Evolutionary conservation across 2,113 vertebrate genomes (phyloP).

Genomic region (Lamprotornis superbus): DNA sequence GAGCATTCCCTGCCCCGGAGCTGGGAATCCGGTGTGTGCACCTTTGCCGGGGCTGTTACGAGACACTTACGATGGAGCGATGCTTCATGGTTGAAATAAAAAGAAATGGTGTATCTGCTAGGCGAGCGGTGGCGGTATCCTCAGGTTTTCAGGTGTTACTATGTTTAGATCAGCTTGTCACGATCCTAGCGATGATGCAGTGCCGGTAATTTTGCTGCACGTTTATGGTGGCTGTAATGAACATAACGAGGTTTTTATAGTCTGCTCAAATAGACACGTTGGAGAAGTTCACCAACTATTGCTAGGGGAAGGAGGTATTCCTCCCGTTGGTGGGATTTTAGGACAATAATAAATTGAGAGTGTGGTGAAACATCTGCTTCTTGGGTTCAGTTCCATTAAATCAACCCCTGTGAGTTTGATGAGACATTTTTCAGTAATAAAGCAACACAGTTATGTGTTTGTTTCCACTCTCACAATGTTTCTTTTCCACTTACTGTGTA

Average conservation of each 20-base stretch:
- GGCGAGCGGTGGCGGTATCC: not conserved
- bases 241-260: not conserved
- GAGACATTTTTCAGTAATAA: not conserved
- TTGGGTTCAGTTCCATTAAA: not conserved
- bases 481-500: not conserved
- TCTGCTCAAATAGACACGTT: not conserved
- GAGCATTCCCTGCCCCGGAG: not conserved
- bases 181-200: not conserved
- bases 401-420: not conserved
- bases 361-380: not conserved
- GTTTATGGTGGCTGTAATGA: not conserved
- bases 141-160: not conserved
- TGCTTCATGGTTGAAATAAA: not conserved
- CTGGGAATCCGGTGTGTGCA: not conserved
- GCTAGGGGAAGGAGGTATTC: not conserved
- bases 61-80: accelerated
- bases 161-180: not conserved
- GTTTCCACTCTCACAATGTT: not conserved
- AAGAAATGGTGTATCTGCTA: accelerated
- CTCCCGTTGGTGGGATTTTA: not conserved
- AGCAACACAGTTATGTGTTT: not conserved
- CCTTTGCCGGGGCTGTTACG: accelerated
- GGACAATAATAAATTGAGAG: not conserved
- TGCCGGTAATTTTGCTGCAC: not conserved
- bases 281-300: not conserved